Base-by-base conservation (phyloP, 2,797 vertebrate species). In the Pipistrellus kuhlii region DNA sequence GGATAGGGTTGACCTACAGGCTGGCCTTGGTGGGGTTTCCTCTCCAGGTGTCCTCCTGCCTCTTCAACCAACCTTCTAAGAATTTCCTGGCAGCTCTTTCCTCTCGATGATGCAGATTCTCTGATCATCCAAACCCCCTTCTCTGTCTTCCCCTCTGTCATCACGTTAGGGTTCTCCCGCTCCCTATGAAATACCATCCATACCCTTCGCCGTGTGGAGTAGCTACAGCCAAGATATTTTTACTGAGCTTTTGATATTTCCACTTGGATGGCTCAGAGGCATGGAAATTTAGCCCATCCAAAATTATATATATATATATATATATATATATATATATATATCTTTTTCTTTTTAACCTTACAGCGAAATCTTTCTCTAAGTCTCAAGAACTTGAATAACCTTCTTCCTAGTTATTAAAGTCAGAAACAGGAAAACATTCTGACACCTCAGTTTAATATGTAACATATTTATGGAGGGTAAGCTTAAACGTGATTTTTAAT, bases 241-340 rank as follows among this genome's bases (percentile, higher is more conserved):
- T 90, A 88, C 88, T 81, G 89, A 93, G 77, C 53, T 91, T 92
- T 85, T 93, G 91, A 83, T 93, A 91, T 95, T 95, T 96, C 66
- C 78, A 83, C 72, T 96, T 96, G 90, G 91, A 82, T 88, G 59
- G 59, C 88, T 90, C 46, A 57, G 25, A 93, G 18, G 68, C 13
- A 84, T 97, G 89, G 93, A 96, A 96, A 93, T 38, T 85, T 86
- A 95, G 75, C 32, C 18, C 32, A 73, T 90, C 44, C 66, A 89
- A 95, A 90, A 75, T 57, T 7, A 8, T 82, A 55, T 68, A 12
- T 68, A 41, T 41, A 41, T 41, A 41, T 41, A 41, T 41, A 41
- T 41, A 41, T 41, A 41, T 7, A 8, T 82, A 55, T 68, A 12
- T 68, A 41, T 41, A 41, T 41, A 41, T 41, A 41, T 41, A 41